Conservation (phyloP, 2,113 vertebrate genomes). For the Platanista minor region DNA sequence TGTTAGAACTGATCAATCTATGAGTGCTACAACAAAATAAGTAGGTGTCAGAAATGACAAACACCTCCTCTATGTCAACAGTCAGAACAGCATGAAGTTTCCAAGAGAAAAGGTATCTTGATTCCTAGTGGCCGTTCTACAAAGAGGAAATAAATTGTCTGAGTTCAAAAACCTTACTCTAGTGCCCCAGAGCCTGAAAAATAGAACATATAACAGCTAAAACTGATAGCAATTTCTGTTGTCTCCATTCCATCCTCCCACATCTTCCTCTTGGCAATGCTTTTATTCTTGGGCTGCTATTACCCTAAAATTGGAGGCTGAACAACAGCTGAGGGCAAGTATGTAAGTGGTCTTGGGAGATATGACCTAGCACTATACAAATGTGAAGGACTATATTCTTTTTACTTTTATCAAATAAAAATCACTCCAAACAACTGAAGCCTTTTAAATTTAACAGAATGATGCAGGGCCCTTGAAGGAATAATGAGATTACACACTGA, state of each 20-base stretch:
- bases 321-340: neutral
- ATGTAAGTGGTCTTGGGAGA: neutral
- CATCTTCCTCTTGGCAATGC: neutral
- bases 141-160: conserved; percentile 10
- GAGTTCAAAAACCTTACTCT: neutral
- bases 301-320: neutral
- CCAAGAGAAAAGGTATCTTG: conserved; percentile 6
- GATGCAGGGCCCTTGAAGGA: neutral
- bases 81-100: conserved; percentile 21
- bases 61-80: conserved; percentile 1
- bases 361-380: neutral
- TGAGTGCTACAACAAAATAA: conserved; percentile 44
- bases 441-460: conserved; percentile 9
- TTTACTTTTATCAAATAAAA: conserved; percentile 35
- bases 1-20: conserved; percentile 7
- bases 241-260: neutral
- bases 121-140: neutral
- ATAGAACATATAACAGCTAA: neutral
- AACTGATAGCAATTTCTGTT: neutral
- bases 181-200: neutral
- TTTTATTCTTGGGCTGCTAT: neutral
- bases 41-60: conserved; percentile 11
- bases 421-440: neutral
- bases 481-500: neutral
- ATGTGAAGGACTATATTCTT: neutral